phyloP scores from a whole-genome alignment of 2,113 vertebrate species.

The Odontophorus gujanensis region DNA sequence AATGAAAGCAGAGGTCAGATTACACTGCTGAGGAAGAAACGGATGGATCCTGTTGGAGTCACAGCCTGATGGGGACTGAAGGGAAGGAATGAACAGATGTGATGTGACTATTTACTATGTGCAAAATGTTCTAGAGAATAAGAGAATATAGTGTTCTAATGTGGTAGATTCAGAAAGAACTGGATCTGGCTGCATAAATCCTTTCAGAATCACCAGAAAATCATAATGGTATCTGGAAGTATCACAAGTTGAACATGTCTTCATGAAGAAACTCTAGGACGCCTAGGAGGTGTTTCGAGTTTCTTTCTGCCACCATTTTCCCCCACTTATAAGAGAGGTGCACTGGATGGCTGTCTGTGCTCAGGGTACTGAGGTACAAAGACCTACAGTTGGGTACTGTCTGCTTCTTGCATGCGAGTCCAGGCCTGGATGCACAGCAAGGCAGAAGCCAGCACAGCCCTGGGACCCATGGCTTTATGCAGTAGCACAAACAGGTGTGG shows the following conservation, averaged over 20 bases:
- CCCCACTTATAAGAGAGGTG: neutral
- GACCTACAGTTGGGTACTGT: neutral
- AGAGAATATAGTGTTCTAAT: neutral
- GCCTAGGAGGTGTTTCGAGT: neutral
- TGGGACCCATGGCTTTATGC: neutral
- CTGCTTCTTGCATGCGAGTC: neutral
- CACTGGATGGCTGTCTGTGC: neutral
- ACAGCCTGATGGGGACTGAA: neutral
- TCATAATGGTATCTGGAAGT: neutral
- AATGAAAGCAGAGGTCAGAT: neutral
- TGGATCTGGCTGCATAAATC: neutral
- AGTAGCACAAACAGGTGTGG: neutral
- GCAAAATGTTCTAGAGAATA: neutral
- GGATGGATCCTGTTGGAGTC: neutral
- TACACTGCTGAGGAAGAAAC: neutral
- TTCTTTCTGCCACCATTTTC: neutral
- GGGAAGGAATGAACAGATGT: neutral
- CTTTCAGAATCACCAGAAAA: neutral
- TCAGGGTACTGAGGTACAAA: neutral
- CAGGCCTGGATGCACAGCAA: neutral
- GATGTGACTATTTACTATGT: neutral
- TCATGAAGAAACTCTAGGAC: neutral
- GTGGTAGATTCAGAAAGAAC: neutral
- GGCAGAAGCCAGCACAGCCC: neutral
- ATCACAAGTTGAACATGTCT: neutral